phyloP scores from a whole-genome alignment of 2,888 invertebrate genomes.

The Oxycera nigricornis region DNA sequence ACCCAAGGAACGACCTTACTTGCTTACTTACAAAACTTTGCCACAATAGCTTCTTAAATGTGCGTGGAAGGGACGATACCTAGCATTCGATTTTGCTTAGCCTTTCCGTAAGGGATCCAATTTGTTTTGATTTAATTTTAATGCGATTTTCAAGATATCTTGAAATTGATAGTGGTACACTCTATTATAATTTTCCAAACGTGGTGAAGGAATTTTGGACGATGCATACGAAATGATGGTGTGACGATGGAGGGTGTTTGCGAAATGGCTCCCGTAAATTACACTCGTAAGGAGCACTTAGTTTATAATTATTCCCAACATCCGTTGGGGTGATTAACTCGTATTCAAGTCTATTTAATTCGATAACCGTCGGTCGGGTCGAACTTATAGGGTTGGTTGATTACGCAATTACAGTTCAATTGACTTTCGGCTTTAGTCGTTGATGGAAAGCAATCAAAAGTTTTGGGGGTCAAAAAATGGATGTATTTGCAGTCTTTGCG shows the following conservation, averaged over 20 bases:
- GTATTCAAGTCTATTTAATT: constrained; percentile 26
- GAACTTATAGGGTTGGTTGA: no score
- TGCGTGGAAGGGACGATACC: background rate
- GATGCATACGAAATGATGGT: background rate
- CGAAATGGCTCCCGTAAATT: background rate
- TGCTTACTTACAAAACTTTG: no score
- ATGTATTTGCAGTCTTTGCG: no score
- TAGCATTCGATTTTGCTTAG: background rate
- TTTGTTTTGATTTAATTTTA: constrained; percentile 37
- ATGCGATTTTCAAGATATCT: constrained; percentile 39
- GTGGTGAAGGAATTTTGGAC: background rate
- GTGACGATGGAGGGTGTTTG: background rate
- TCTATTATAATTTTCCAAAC: background rate
- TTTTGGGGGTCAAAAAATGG: no score
- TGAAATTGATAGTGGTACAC: constrained; percentile 27
- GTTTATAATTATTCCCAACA: constrained; percentile 28
- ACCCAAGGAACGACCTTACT: background rate
- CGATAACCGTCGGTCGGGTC: background rate
- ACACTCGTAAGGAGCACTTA: constrained; percentile 2
- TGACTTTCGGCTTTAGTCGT: background rate
- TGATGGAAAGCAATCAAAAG: no score
- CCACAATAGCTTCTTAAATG: constrained; percentile 11
- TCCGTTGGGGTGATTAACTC: constrained; percentile 38
- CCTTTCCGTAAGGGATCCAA: background rate
- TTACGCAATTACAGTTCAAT: background rate